Evolutionary conservation across 2,888 invertebrate genomes (phyloP), one percentile per base, ranked within the genome.

Genomic region (Drosophila phalerata): DNA sequence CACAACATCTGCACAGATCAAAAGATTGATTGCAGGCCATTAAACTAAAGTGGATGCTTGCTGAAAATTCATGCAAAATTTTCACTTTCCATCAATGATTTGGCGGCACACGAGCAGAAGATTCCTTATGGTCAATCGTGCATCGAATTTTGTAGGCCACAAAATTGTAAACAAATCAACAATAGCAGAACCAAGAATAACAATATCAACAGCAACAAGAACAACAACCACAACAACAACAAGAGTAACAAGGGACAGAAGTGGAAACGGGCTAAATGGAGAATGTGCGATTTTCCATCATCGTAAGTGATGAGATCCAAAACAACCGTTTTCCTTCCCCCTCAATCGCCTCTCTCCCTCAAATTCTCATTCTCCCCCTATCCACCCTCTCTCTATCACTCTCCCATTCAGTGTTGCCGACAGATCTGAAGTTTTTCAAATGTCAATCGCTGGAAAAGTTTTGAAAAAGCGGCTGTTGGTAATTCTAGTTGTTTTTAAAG

Each of bases 221-320:
- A 32, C 37, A 51, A 28, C 10, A 45, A 47, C n/a, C 49, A 37
- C n/a, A 47, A 53, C 8, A 47, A 37, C 5, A 55, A 55, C 22
- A 62, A 61, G 3, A 62, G 15, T 6, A 11, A 15, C 17, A 40
- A 45, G 17, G 4, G 34, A 19, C 5, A 43, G 40, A 73, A 73
- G 78, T 77, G 78, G 56, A 47, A 64, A 43, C 38, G 19, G 22
- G 57, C 38, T 49, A 67, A 55, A 92, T 93, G 92, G 92, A 93
- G 69, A 92, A 92, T 78, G 92, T 93, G 52, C 90, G 93, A 76
- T 92, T 93, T 84, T 92, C 92, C 62, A 92, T 93, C 57, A 93
- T 93, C 87, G 93, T 93, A 90, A 92, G 93, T 90, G 58, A 34
- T 65, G 42, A 13, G 40, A 40, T 22, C 25, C 10, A 19, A 38